phyloP scores from a whole-genome alignment of 1,140 invertebrate genomes.

The Drosophila sp. region DNA sequence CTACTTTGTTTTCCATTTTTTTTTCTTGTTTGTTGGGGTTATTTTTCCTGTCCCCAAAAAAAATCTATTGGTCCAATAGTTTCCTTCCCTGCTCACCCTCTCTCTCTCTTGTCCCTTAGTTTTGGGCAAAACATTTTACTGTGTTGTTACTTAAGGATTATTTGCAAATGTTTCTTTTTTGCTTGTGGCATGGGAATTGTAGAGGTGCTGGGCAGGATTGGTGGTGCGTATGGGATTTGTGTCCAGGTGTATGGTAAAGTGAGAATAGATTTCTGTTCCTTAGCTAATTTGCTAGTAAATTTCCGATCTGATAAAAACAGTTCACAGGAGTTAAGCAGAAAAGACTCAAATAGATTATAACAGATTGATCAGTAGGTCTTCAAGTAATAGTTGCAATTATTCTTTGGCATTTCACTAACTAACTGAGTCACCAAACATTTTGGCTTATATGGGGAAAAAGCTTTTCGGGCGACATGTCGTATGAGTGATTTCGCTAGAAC shows the following conservation, averaged over 20 bases:
- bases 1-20: background rate
- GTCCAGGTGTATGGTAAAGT: slow-evolving; percentile 2
- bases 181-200: background rate
- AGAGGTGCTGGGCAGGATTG: background rate
- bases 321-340: too few species aligned
- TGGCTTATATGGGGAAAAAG: too few species aligned
- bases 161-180: slow-evolving; percentile 19
- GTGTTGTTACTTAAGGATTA: slow-evolving; percentile 15
- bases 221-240: background rate
- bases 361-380: too few species aligned
- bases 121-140: slow-evolving; percentile 3
- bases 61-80: slow-evolving; percentile 53
- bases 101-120: slow-evolving; percentile 1
- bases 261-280: background rate
- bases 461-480: too few species aligned
- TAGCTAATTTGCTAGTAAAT: background rate
- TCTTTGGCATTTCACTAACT: too few species aligned
- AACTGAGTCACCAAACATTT: too few species aligned
- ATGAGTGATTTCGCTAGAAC: too few species aligned
- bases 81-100: slow-evolving; percentile 14
- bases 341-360: too few species aligned
- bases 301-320: too few species aligned
- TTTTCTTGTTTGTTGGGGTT: background rate
- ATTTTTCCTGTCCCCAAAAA: slow-evolving; percentile 16
- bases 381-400: too few species aligned